Evolutionary conservation across 1,140 invertebrate genomes (phyloP).

Genomic region (Hycleus phaleratus): DNA sequence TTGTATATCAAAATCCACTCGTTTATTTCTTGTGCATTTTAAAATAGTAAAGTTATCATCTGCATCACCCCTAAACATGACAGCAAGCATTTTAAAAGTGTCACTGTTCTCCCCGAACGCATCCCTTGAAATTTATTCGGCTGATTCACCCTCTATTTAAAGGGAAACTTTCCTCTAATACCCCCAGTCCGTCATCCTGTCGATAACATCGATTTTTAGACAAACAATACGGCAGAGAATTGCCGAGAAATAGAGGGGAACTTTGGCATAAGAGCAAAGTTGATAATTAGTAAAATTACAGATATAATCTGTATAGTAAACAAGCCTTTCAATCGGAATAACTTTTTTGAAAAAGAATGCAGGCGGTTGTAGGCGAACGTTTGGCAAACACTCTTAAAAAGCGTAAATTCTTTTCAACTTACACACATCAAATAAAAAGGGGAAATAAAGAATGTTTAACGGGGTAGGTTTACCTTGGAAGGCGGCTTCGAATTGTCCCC

Average conservation of each 20-base stretch:
- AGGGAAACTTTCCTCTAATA: too few relatives aligned
- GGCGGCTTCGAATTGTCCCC: slow-evolving; percentile 31
- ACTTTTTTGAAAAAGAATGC: background rate
- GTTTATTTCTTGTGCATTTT: too few relatives aligned
- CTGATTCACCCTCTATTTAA: too few relatives aligned
- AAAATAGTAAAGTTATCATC: too few relatives aligned
- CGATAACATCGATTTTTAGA: background rate
- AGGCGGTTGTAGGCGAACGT: background rate
- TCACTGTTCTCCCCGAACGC: too few relatives aligned
- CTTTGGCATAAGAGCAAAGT: slow-evolving; percentile 6
- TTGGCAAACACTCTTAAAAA: background rate
- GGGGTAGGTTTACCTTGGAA: slow-evolving; percentile 27
- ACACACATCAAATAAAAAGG: too few relatives aligned
- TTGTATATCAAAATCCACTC: too few relatives aligned
- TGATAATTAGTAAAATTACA: slow-evolving; percentile 1
- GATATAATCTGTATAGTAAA: background rate
- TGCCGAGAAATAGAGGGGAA: background rate
- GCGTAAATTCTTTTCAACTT: too few relatives aligned
- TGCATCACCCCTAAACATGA: too few relatives aligned
- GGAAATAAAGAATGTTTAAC: too few relatives aligned
- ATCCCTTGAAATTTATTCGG: too few relatives aligned
- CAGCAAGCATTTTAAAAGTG: too few relatives aligned
- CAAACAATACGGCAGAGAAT: background rate
- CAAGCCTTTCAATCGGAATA: background rate
- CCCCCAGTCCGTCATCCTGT: background rate